These are phyloP conservation scores for Peromyscus polionotus DNA, from an alignment of 2,113 vertebrate genomes.

Conservation along the genomic window DNA sequence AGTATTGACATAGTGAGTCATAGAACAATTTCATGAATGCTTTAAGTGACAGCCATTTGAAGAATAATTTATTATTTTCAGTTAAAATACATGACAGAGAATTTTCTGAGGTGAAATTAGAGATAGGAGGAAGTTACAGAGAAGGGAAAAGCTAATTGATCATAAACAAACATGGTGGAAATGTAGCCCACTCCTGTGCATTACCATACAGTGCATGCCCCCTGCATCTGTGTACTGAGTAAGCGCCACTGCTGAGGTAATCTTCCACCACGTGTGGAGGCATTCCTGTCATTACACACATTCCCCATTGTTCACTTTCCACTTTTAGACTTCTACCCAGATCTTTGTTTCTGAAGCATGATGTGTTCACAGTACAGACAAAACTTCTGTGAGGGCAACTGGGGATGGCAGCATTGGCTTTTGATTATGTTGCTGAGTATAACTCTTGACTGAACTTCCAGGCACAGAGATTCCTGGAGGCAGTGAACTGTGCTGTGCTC, in stretches of 20 bases:
- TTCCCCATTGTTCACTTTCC: not conserved
- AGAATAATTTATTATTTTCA: conserved; percentile 30
- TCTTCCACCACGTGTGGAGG: too few species aligned
- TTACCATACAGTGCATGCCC: not conserved
- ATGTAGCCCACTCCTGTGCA: not conserved
- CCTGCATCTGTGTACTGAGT: not conserved
- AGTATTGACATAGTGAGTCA: not conserved
- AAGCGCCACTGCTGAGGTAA: not conserved
- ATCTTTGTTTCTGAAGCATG: not conserved
- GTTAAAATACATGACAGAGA: not conserved
- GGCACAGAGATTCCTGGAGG: not conserved
- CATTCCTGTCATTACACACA: too few species aligned
- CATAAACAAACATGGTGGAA: too few species aligned
- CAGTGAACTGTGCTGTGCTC: not conserved
- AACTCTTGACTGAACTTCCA: not conserved
- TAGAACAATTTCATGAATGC: conserved; percentile 37
- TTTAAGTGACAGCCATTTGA: conserved; percentile 53
- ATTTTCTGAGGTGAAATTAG: not conserved
- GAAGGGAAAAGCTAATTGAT: not conserved
- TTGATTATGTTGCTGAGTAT: not conserved
- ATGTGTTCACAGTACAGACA: not conserved
- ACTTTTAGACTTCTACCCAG: too few species aligned
- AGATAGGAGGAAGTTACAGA: not conserved
- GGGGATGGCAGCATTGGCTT: not conserved
- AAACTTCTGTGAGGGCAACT: not conserved